A percentile compares a stretch with the other conserved stretches of the same genome.
Conservation (phyloP, 2,888 invertebrate species). For the Yponomeuta evonymella region DNA sequence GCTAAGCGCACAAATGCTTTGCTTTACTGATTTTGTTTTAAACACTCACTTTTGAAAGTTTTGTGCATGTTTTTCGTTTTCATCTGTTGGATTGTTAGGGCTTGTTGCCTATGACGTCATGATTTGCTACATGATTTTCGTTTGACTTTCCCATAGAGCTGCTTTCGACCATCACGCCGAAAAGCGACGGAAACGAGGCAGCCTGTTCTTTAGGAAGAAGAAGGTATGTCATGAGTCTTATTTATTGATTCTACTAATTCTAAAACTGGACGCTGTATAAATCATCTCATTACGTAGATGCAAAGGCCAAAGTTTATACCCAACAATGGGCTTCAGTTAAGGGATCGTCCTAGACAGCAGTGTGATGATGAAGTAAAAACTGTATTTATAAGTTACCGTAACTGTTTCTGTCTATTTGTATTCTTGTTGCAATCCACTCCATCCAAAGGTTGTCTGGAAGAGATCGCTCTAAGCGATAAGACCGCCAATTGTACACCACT, state of each 20-base stretch:
- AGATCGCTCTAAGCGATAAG: too few relatives aligned
- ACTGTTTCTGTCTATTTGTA: too few relatives aligned
- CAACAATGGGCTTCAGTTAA: too few relatives aligned
- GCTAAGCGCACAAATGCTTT: conserved; percentile 35
- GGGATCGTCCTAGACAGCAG: too few relatives aligned
- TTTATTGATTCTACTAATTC: background rate
- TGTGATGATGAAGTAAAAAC: too few relatives aligned
- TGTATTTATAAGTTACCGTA: too few relatives aligned
- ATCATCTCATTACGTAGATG: too few relatives aligned
- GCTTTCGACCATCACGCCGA: conserved; percentile 85
- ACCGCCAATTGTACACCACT: too few relatives aligned
- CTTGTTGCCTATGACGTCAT: background rate
- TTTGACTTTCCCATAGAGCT: conserved; percentile 48
- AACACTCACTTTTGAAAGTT: conserved; percentile 8
- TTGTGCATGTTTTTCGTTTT: background rate
- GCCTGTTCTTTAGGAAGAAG: conserved; percentile 93
- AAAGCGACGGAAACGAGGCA: conserved; percentile 91
- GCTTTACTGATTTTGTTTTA: conserved; percentile 28
- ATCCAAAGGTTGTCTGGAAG: too few relatives aligned
- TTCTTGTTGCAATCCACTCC: too few relatives aligned
- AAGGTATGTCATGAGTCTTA: conserved; percentile 70
- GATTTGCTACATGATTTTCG: conserved; percentile 1
- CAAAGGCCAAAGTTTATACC: too few relatives aligned
- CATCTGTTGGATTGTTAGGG: background rate
- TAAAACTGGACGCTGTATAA: too few relatives aligned